Percentiles rank a stretch among this genome's conserved stretches.
These are phyloP conservation scores for human DNA, from an alignment of 2,113 vertebrate genomes.

Conservation along the genomic window GRCh38 chr9:23499001-23499500, in stretches of 20 bases:
- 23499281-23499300: background rate
- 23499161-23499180: background rate
- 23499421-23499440: background rate
- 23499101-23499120: background rate
- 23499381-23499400: background rate
- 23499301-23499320: background rate
- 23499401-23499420: background rate
- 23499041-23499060: background rate
- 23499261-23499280: background rate
- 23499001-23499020: background rate
- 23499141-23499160: background rate
- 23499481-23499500: background rate
- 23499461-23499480: background rate
- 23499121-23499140: background rate
- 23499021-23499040: background rate
- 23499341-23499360: background rate
- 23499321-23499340: background rate
- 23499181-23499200: background rate
- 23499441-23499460: background rate
- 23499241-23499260: background rate
- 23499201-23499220: background rate
- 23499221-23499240: background rate
- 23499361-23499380: constrained; percentile 1
- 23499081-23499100: background rate
- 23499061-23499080: background rate